Base-by-base conservation (phyloP, 2,888 invertebrate species). In the Ectropis crepuscularia region DNA sequence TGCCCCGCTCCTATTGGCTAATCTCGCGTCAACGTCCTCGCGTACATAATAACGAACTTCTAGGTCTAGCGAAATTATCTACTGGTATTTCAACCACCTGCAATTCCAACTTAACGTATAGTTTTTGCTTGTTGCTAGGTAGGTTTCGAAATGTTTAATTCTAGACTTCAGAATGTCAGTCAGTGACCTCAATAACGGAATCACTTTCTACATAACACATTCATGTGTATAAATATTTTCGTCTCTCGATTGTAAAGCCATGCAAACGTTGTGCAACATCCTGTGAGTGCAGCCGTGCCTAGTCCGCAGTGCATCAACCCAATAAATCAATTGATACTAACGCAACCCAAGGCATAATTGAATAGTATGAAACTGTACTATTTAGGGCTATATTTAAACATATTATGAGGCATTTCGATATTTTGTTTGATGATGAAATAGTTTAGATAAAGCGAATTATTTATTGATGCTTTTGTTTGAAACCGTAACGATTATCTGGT, bases 251-350 rank as follows among this genome's bases (percentile, higher is more conserved):
- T 65, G 61, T 71, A 49, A 65, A 55, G 70, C 70, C 73, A 72
- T 78, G 75, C 74, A 76, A 28, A 73, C 57, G 69, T 83, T 81
- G 73, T 76, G 77, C 69, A 82, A 83, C 65, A 76, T 81, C 76
- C 77, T 79, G 81, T 70, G 69, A 73, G 63, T 74, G 76, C 61
- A 71, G 54, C 53, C 59, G 69, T 78, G 76, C 71, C 72, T 76
- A 74, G 72, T 67, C 53, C 41, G 49, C 42, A 76, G 79, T 80
- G 73, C 83, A 76, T 76, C 76, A 81, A 82, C 79, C 80, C 68
- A 76, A 71, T 75, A 73, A 77, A 70, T 79, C 70, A 71, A 78
- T 71, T 77, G 68, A 71, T 80, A 79, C 70, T 72, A 58, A 65
- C 64, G 63, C 59, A 66, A 61, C 62, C 53, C 45, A 55, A 54